These are phyloP conservation scores for Tyria jacobaeae DNA, from an alignment of 2,888 invertebrate species.

Conservation along the genomic window DNA sequence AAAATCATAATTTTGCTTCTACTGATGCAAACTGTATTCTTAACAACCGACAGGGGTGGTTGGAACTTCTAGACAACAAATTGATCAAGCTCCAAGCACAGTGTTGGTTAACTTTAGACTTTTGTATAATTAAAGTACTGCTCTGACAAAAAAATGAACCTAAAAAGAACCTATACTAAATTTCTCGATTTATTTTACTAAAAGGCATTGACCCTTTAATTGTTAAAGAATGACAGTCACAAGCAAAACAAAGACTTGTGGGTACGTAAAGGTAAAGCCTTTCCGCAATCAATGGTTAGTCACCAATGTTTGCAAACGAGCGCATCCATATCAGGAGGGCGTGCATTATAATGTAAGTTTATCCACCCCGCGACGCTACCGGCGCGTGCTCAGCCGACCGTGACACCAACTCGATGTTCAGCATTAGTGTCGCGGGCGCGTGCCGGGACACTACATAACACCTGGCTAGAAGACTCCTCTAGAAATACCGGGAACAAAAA, in stretches of 20 bases:
- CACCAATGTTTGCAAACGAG: slow-evolving; percentile 39
- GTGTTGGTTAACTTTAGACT: too few relatives aligned
- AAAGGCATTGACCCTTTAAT: neutral
- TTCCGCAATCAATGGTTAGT: slow-evolving; percentile 39
- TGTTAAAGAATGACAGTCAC: neutral
- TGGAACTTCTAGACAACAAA: too few relatives aligned
- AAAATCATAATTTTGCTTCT: too few relatives aligned
- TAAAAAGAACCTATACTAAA: too few relatives aligned
- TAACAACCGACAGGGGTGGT: too few relatives aligned
- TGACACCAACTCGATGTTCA: slow-evolving; percentile 58
- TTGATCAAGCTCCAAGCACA: too few relatives aligned
- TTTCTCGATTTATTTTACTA: neutral
- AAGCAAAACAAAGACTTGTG: slow-evolving; percentile 22
- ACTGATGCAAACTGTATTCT: too few relatives aligned
- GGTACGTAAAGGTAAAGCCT: slow-evolving; percentile 23
- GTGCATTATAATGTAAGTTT: slow-evolving; percentile 62
- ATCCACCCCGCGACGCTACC: slow-evolving; percentile 73
- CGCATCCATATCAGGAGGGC: slow-evolving; percentile 47
- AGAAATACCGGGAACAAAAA: neutral
- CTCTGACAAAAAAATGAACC: too few relatives aligned
- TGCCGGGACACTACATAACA: slow-evolving; percentile 56
- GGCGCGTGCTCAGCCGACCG: slow-evolving; percentile 62
- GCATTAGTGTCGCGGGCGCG: slow-evolving; percentile 72
- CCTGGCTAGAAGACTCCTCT: slow-evolving; percentile 45
- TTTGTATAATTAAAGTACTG: too few relatives aligned